Base-by-base conservation (phyloP, 1,140 invertebrate genomes). In the Rhyacophila brunnea region DNA sequence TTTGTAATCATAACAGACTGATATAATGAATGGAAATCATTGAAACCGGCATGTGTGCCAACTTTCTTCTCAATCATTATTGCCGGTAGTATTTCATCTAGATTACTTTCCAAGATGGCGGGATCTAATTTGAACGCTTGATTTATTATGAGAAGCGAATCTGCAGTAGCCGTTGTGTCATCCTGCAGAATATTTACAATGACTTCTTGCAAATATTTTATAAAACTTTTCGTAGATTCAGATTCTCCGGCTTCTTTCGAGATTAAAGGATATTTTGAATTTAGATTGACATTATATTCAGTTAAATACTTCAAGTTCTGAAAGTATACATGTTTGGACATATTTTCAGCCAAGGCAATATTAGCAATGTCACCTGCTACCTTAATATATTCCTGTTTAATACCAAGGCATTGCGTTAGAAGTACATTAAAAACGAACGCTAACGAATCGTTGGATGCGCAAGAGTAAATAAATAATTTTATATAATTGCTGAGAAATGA, bases 201-300 rank as follows among this genome's bases (percentile, higher is more conserved):
- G 5, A 40, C 23, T 2, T 45, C 28, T 59, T 64, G 61, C 18
- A 64, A 23, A 46, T 55, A 59, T 19, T 10, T 23, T 10, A 64
- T 49, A 45, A 64, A 59, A 23, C 34, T 42, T 23, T 43, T 50
- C 35, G 49, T 62, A 3, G 46, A 32, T 32, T 50, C 40, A 0
- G 34, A 15, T n/a, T 53, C 40, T 10, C 23, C 36, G 11, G 28
- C 23, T 14, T 62, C 40, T n/a, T 40, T 51, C 10, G 54, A 34
- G 13, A 49, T 42, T 10, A 47, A 34, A 6, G 46, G 13, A 48
- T 49, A 46, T 14, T 38, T 40, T 6, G 55, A 28, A 53, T 64
- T 60, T 32, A 64, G 47, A 52, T 64, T 64, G 10, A 64, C 32
- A 28, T 53, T 60, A 36, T 52, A 57, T 52, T 60, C 45, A 10